These are phyloP conservation scores for Lepeophtheirus nordmannii DNA, from an alignment of 2,888 invertebrate species.

Conservation along the genomic window DNA sequence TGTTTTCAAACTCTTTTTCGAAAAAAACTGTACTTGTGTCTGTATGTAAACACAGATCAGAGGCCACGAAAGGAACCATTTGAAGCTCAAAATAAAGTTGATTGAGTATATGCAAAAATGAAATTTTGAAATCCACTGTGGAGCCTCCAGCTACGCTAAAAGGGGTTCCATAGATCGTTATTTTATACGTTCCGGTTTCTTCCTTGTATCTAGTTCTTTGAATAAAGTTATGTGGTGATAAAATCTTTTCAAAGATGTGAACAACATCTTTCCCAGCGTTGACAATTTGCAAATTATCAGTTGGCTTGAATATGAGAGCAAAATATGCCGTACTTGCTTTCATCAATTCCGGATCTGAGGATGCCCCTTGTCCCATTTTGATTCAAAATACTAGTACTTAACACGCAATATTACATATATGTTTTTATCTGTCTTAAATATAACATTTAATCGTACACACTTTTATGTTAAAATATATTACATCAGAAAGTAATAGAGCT, in stretches of 20 bases:
- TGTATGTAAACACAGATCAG: neutral
- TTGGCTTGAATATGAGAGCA: neutral
- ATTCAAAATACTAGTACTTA: neutral
- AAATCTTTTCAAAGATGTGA: neutral
- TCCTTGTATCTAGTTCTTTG: too few species aligned
- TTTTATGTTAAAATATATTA: too few species aligned
- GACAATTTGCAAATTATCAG: neutral
- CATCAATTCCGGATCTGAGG: neutral
- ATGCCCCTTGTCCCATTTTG: neutral
- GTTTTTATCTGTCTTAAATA: too few species aligned
- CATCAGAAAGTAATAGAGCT: too few species aligned
- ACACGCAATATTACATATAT: too few species aligned
- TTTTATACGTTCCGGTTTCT: neutral
- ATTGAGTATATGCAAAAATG: neutral
- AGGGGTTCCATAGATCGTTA: neutral
- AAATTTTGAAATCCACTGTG: neutral
- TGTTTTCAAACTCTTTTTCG: neutral
- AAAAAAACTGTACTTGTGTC: neutral
- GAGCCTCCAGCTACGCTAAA: neutral
- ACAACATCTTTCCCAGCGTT: neutral
- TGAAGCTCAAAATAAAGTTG: neutral
- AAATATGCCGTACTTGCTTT: neutral
- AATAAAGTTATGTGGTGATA: too few species aligned
- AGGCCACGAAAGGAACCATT: neutral
- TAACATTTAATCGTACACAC: too few species aligned